Base-by-base conservation (phyloP, 2,797 vertebrate genomes). In the Poeciliopsis turneri region DNA sequence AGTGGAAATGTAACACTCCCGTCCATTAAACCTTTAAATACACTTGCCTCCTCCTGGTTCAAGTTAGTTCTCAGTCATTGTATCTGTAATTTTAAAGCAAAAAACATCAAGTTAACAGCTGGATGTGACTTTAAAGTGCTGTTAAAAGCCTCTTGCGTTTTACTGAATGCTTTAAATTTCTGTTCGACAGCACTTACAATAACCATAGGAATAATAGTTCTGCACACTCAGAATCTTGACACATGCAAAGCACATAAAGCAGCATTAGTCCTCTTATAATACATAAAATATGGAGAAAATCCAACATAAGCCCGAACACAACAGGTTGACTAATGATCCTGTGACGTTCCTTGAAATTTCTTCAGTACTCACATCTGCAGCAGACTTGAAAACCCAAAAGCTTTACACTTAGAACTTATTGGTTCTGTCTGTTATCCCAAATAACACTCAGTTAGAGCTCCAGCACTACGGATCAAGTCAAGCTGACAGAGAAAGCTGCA, bases 1-100 rank as follows among this genome's bases (percentile, higher is more conserved):
- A 85, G 81, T 64, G 72, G 39, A 82, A 83, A 89, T 80, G 64
- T 70, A 28, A 59, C 72, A 82, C 79, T 87, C 82, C 80, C 73
- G 81, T 78, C 79, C 84, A 90, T 90, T 92, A 85, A 84, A 86
- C 84, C 90, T 90, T 91, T 73, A 91, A 89, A 91, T 78, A 85
- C 43, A 84, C 86, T 70, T 11, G 4, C 81, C 49, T 43, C 43
- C 64, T 81, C 85, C 43, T 47, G 78, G 78, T 76, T n/a, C 55
- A 84, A 61, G 68, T 75, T 78, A 83, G 51, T 25, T 53, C 39
- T 47, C 20, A 88, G 73, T 75, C 74, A 71, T 70, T 68, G 71
- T 51, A 80, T 82, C 76, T 72, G 68, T 16, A 41, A 71, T 70
- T 87, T 89, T 90, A 55, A 80, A 77, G 78, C 66, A 81, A 87